Evolutionary conservation across 37 sponge, comb jelly and placozoan genomes (phyloP), one percentile per base, ranked within the genome.

Genomic region (Ianthella basta): DNA sequence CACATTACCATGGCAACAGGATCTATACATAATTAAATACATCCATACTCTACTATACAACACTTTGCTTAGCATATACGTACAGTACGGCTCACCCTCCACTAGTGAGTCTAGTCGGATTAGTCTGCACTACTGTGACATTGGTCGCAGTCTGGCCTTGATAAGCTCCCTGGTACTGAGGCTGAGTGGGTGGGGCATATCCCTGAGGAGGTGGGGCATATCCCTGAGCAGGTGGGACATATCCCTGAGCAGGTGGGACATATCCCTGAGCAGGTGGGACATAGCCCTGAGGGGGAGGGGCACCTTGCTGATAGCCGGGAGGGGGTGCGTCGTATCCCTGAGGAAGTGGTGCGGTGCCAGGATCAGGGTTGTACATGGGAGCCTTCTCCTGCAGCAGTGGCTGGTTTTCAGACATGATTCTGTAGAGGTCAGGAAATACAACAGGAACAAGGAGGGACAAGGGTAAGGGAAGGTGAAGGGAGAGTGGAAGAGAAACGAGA

Each of bases 231-330:
- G 50, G 50, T 44, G 50, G 50, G 27, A 5, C 27, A 61, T 61
- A 61, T 61, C 12, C 64, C 3, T 25, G n/a, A 35, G 33, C 12
- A 5, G 72, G 72, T 36, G 78, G 78, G 54, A 20, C 25, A 21
- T n/a, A 40, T 16, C 53, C 78, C 5, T n/a, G 24, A 23, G 97
- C 89, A 84, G 91, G 91, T 59, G 84, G 86, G 8, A 89, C 94
- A 20, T 57, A 94, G 4, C 82, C 94, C 20, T 86, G 88, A 83
- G 94, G 97, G 25, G 97, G 91, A 67, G 97, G 97, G 1, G 90
- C 91, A 12, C 73, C 92, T 59, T 60, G 87, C 18, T 90, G 95
- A 80, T 93, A 92, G 30, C 55, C 25, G 4, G 33, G 36, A 19
- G 36, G 36, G 21, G 72, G 36, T n/a, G 44, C 25, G 6, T 50